phyloP scores from a whole-genome alignment of 2,113 vertebrate species.

The Microtus montanus region DNA sequence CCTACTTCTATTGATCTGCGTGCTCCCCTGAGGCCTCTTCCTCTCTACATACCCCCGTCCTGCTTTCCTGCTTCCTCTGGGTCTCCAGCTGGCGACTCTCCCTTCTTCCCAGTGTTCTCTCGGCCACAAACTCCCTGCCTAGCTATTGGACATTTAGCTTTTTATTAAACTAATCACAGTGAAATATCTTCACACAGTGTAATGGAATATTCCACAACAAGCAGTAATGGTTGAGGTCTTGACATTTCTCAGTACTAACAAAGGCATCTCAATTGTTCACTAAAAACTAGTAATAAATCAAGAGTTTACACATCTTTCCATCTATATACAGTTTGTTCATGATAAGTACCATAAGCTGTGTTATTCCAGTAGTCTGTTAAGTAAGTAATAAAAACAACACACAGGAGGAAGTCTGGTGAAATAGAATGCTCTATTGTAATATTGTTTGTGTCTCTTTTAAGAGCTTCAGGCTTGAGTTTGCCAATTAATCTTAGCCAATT shows the following conservation, averaged over 20 bases:
- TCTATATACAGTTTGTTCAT: conserved; percentile 1
- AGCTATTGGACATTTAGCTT: neutral
- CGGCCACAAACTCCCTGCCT: neutral
- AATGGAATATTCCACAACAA: neutral
- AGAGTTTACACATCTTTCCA: neutral
- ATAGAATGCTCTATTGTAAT: neutral
- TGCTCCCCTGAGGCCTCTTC: neutral
- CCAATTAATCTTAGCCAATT: conserved; percentile 1
- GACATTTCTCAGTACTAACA: neutral
- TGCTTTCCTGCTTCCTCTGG: neutral
- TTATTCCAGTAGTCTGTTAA: conserved; percentile 20
- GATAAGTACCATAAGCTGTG: neutral
- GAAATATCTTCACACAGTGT: neutral
- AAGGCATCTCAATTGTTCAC: neutral
- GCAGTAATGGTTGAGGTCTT: neutral
- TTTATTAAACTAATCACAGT: neutral
- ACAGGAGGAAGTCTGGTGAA: neutral
- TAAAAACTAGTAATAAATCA: conserved; percentile 1
- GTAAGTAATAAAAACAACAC: neutral
- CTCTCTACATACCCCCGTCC: neutral
- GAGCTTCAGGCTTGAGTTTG: conserved; percentile 1
- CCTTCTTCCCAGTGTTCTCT: neutral
- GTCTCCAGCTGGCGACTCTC: neutral
- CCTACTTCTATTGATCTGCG: neutral
- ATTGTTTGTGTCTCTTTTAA: conserved; percentile 44